Percentiles rank a stretch among this genome's conserved stretches.
phyloP scores from a whole-genome alignment of 2,797 vertebrate species.

The Acestrorhynchus altus region DNA sequence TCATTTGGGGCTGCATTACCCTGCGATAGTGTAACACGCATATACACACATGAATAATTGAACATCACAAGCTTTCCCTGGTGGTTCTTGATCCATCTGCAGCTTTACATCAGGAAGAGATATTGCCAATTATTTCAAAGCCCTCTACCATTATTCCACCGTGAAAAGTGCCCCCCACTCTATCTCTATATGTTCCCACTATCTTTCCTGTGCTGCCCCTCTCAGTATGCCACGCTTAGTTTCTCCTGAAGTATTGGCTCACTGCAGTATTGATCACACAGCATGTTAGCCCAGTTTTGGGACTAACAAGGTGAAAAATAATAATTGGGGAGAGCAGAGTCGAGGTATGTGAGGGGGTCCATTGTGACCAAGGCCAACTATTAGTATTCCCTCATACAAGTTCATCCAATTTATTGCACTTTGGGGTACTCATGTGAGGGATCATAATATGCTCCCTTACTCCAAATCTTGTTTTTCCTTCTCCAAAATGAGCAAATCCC shows the following conservation, averaged over 20 bases:
- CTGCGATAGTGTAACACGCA: constrained; percentile 44
- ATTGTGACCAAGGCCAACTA: constrained; percentile 62
- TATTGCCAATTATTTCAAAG: constrained; percentile 72
- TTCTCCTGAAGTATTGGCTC: constrained; percentile 57
- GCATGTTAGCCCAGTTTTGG: constrained; percentile 61
- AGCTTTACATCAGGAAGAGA: constrained; percentile 34
- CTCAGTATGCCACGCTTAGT: constrained; percentile 60
- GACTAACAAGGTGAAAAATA: constrained; percentile 77
- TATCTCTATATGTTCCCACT: constrained; percentile 19
- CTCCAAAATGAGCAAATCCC: constrained; percentile 2
- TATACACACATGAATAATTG: constrained; percentile 52
- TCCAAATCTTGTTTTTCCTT: constrained; percentile 20
- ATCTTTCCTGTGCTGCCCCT: constrained; percentile 43
- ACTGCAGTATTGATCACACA: constrained; percentile 67
- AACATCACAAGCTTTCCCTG: constrained; percentile 44
- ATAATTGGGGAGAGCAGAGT: constrained; percentile 68
- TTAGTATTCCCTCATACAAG: constrained; percentile 69
- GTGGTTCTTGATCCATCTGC: constrained; percentile 58
- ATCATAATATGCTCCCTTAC: not conserved
- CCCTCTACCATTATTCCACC: constrained; percentile 36
- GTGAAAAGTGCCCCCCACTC: constrained; percentile 28
- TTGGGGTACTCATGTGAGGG: constrained; percentile 50
- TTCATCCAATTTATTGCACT: constrained; percentile 69
- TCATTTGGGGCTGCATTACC: constrained; percentile 47
- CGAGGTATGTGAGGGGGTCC: constrained; percentile 57